phyloP scores from a whole-genome alignment of 2,113 vertebrate species.

The Caranx ignobilis region DNA sequence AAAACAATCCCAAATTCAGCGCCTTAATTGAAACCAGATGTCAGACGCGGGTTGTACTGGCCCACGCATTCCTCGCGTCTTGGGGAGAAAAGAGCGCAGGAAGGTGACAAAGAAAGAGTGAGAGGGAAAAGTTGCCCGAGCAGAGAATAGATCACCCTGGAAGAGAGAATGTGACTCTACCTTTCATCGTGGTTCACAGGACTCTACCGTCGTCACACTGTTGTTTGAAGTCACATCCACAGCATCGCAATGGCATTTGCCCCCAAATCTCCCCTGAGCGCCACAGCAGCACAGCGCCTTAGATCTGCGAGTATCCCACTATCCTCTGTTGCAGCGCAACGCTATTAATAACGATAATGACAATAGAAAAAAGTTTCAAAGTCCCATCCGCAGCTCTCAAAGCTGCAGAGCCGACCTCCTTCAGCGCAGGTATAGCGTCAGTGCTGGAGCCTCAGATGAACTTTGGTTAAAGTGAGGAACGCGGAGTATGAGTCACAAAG shows the following conservation, averaged over 20 bases:
- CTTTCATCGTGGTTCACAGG: conserved; percentile 82
- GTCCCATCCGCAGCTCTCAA: conserved; percentile 51
- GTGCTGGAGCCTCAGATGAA: conserved; percentile 27
- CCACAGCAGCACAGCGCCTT: conserved; percentile 5
- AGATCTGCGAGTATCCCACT: conserved; percentile 6
- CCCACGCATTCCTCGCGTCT: conserved; percentile 79
- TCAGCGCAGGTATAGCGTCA: conserved; percentile 52
- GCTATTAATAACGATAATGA: background rate
- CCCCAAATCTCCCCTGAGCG: conserved; percentile 41
- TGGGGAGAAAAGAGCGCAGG: conserved; percentile 19
- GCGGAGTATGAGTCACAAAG: background rate
- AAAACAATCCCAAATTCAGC: conserved; percentile 85
- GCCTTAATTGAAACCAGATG: conserved; percentile 94
- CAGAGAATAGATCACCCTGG: background rate
- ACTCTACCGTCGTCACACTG: conserved; percentile 45
- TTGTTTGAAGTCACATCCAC: conserved; percentile 74
- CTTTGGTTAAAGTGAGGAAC: conserved; percentile 3
- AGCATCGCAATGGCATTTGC: conserved; percentile 72
- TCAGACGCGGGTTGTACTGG: conserved; percentile 65
- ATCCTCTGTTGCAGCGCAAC: background rate
- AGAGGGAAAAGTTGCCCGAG: background rate
- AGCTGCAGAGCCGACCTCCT: background rate
- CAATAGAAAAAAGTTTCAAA: conserved; percentile 13
- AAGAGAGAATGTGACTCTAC: conserved; percentile 54
- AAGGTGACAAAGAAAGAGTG: conserved; percentile 46